Conservation (phyloP, 2,113 vertebrate genomes). For the Amia ocellicauda region DNA sequence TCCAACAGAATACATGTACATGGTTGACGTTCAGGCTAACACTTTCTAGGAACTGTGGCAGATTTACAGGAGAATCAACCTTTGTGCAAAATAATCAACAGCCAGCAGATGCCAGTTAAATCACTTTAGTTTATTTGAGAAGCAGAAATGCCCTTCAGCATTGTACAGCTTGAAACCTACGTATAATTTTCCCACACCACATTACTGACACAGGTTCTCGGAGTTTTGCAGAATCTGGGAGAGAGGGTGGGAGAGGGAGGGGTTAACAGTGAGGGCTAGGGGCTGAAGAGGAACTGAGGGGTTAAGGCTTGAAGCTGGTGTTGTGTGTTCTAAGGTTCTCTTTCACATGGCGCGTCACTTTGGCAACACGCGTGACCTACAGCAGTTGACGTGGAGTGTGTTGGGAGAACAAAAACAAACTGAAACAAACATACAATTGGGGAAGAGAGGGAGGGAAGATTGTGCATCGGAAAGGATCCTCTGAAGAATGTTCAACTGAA, state of each 20-base stretch:
- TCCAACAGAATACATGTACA: too few relatives aligned
- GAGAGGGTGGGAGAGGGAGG: conserved; percentile 1
- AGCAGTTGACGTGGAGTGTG: conserved; percentile 11
- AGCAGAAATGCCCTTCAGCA: conserved; percentile 69
- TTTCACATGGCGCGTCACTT: conserved; percentile 46
- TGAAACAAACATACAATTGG: conserved; percentile 18
- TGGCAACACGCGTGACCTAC: conserved; percentile 45
- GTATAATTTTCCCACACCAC: conserved; percentile 54
- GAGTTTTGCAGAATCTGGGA: conserved; percentile 41
- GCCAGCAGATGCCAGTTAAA: conserved; percentile 60
- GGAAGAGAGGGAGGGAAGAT: conserved; percentile 26
- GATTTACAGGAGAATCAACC: too few relatives aligned
- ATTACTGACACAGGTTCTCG: conserved; percentile 35
- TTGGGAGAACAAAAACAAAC: conserved; percentile 24
- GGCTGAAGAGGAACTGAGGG: conserved; percentile 38
- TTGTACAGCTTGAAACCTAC: conserved; percentile 62
- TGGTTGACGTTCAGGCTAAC: too few relatives aligned
- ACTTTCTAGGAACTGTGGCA: too few relatives aligned
- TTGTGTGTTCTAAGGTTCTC: conserved; percentile 40
- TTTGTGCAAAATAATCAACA: too few relatives aligned
- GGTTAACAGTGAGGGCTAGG: conserved; percentile 26
- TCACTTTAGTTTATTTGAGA: conserved; percentile 70
- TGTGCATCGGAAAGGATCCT: conserved; percentile 36
- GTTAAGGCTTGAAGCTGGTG: conserved; percentile 75
- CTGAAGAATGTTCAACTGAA: conserved; percentile 37